Conservation (phyloP, 2,888 invertebrate species). For the Campopleginae sp. region DNA sequence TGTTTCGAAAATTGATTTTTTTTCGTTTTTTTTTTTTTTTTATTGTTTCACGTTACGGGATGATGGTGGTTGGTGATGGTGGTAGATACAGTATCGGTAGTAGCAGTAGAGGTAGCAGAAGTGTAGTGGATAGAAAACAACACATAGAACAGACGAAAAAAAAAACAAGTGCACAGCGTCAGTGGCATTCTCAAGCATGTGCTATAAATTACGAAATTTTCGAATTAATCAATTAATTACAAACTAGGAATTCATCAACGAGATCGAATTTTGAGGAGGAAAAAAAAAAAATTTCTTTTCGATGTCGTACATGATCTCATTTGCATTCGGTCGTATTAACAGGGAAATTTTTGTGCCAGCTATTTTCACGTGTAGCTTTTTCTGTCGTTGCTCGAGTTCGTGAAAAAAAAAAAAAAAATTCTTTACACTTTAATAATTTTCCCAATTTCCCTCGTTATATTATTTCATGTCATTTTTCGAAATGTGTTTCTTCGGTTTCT, state of each 20-base stretch:
- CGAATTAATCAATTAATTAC: slow-evolving; percentile 43
- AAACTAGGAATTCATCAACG: slow-evolving; percentile 35
- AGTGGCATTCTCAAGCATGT: slow-evolving; percentile 83
- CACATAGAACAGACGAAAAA: slow-evolving; percentile 84
- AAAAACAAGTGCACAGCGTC: slow-evolving; percentile 82
- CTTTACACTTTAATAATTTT: neutral
- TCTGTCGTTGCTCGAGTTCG: neutral
- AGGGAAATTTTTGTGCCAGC: neutral
- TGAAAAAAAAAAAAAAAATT: neutral
- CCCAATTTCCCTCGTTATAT: neutral
- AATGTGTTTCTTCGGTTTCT: slow-evolving; percentile 16
- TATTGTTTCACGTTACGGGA: slow-evolving; percentile 67
- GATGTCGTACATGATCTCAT: slow-evolving; percentile 17
- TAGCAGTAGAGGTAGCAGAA: slow-evolving; percentile 75
- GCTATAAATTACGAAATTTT: slow-evolving; percentile 68
- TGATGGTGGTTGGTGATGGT: slow-evolving; percentile 73
- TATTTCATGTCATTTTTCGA: neutral
- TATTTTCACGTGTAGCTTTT: neutral
- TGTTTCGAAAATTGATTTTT: slow-evolving; percentile 40
- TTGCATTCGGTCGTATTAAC: neutral
- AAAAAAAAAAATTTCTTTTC: slow-evolving; percentile 20
- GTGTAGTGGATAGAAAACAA: slow-evolving; percentile 82
- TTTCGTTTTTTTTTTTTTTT: slow-evolving; percentile 61
- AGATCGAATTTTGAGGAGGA: neutral
- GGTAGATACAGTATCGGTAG: slow-evolving; percentile 71